phyloP scores from a whole-genome alignment of 2,888 invertebrate genomes.

The Anagyrus pseudococci region DNA sequence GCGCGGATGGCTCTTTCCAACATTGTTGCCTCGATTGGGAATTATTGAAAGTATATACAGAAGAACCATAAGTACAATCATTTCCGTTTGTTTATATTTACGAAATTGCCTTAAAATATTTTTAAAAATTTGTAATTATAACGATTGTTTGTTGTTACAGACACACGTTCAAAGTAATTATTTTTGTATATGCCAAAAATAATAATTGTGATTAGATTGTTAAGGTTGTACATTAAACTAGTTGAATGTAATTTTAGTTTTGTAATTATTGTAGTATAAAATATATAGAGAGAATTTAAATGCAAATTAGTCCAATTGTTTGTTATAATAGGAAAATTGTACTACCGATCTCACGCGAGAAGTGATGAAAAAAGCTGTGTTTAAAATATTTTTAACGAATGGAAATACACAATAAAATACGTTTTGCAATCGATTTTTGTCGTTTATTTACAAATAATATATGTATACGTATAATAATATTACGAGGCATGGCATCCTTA shows the following conservation, averaged over 20 bases:
- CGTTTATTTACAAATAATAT: too few relatives aligned
- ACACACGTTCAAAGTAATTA: neutral
- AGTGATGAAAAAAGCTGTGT: too few relatives aligned
- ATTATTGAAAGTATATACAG: constrained; percentile 58
- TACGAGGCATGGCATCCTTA: too few relatives aligned
- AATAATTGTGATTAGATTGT: constrained; percentile 18
- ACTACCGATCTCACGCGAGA: too few relatives aligned
- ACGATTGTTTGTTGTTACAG: neutral
- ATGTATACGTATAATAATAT: too few relatives aligned
- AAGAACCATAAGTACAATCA: constrained; percentile 20
- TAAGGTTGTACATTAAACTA: neutral
- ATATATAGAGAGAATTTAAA: too few relatives aligned
- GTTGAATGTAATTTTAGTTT: neutral
- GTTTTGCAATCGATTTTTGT: too few relatives aligned
- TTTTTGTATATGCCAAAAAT: constrained; percentile 28
- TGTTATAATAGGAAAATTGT: too few relatives aligned
- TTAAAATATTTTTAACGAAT: too few relatives aligned
- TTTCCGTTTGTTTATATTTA: constrained; percentile 12
- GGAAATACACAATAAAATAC: too few relatives aligned
- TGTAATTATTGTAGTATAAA: neutral
- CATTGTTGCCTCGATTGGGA: constrained; percentile 86
- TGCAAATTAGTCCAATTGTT: too few relatives aligned
- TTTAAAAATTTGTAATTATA: neutral
- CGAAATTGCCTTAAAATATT: neutral
- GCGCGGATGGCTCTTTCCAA: constrained; percentile 85